Evolutionary conservation across 2,888 invertebrate genomes (phyloP).

Genomic region (Acronicta aceris): DNA sequence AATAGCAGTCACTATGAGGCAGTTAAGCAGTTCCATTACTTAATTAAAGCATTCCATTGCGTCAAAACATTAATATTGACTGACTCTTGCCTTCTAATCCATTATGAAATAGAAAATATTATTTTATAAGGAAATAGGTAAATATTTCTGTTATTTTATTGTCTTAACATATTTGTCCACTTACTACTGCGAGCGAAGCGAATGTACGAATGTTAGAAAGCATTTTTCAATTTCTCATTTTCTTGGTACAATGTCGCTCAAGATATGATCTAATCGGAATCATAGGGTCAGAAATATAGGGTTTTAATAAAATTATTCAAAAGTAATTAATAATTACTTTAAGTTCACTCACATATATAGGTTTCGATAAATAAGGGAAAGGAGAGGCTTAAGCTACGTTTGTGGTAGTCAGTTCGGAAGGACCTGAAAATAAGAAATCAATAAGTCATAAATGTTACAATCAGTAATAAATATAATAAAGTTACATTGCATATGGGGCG

Average conservation of each 20-base stretch:
- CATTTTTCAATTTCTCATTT: not conserved
- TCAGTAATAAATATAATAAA: conserved; percentile 21
- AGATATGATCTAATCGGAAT: too few species aligned
- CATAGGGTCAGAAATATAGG: too few species aligned
- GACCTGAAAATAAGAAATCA: too few species aligned
- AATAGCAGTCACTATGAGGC: too few species aligned
- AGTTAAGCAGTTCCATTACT: not conserved
- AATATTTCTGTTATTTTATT: conserved; percentile 6
- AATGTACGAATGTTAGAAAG: not conserved
- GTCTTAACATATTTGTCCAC: not conserved
- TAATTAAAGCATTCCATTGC: not conserved
- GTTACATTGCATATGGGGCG: conserved; percentile 16
- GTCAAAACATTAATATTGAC: not conserved
- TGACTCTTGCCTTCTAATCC: conserved; percentile 33
- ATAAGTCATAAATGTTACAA: not conserved
- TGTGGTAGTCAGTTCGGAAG: too few species aligned
- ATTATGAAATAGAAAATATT: conserved; percentile 29
- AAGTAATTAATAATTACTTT: too few species aligned
- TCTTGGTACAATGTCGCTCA: too few species aligned
- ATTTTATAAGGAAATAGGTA: conserved; percentile 8
- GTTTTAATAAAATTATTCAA: too few species aligned
- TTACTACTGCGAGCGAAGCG: not conserved
- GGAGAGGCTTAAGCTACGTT: too few species aligned
- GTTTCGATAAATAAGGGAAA: too few species aligned
- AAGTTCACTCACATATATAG: too few species aligned